Conservation (phyloP, 2,797 vertebrate genomes). For the Macropodus opercularis region DNA sequence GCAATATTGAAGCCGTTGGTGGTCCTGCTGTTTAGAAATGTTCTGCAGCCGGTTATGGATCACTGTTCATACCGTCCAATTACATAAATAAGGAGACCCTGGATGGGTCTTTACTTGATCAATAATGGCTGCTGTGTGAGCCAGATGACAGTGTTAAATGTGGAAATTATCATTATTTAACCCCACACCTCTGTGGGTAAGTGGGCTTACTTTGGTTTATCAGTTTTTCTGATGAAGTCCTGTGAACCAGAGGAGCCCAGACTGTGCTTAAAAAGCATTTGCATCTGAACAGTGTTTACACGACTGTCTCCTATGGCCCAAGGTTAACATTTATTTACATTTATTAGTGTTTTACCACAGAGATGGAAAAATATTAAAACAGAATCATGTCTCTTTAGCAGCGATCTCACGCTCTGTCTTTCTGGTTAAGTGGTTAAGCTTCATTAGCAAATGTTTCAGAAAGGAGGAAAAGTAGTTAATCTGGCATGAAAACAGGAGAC, state of each 20-base stretch:
- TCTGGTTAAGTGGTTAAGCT: slow-evolving; percentile 50
- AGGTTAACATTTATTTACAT: slow-evolving; percentile 44
- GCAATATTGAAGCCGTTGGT: slow-evolving; percentile 61
- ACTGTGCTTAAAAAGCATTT: slow-evolving; percentile 22
- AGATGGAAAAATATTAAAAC: slow-evolving; percentile 38
- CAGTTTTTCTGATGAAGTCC: slow-evolving; percentile 37
- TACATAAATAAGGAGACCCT: slow-evolving; percentile 41
- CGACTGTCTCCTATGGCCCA: slow-evolving; percentile 37
- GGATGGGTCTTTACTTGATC: slow-evolving; percentile 31
- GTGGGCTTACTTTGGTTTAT: slow-evolving; percentile 32
- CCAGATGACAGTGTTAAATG: slow-evolving; percentile 19
- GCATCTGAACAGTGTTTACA: slow-evolving; percentile 37
- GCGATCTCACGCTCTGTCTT: slow-evolving; percentile 36
- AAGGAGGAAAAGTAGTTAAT: slow-evolving; percentile 42
- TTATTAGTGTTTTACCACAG: slow-evolving; percentile 47
- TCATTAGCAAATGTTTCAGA: slow-evolving; percentile 43
- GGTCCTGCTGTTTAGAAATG: slow-evolving; percentile 67
- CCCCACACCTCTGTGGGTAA: slow-evolving; percentile 18
- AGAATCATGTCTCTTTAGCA: slow-evolving; percentile 24
- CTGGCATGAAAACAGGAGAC: slow-evolving; percentile 29
- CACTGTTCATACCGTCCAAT: slow-evolving; percentile 16
- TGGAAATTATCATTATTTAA: slow-evolving; percentile 38
- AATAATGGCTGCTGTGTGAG: slow-evolving; percentile 19
- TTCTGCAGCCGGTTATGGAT: slow-evolving; percentile 32
- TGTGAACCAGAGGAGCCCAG: slow-evolving; percentile 34